Base-by-base conservation (phyloP, 2,113 vertebrate species). In the Siniperca chuatsi region DNA sequence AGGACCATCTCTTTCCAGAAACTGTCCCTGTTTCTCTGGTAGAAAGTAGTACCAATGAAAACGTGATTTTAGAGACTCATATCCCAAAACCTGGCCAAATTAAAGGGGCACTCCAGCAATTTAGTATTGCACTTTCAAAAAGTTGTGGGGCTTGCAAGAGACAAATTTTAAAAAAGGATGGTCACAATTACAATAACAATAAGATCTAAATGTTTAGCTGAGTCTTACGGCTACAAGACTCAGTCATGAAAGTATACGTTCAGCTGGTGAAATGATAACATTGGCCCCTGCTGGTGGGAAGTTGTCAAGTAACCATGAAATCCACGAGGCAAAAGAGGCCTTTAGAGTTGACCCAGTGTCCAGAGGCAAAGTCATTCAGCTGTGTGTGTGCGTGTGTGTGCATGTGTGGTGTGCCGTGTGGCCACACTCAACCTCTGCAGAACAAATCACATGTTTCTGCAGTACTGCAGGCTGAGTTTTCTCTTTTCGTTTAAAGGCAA, bases 341-440 rank as follows among this genome's bases (percentile, higher is more conserved):
- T 82, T 29, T 29, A 15, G 61, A 77, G 62, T 21, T 46, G 76
- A 80, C 77, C 82, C n/a, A 2, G 9, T 75, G 68, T 77, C 81
- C 55, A 23, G 44, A 76, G 87, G 79, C 60, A 60, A 77, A 69
- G 83, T 73, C 64, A 40, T 21, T 40, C 6, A 15, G 40, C 16
- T 73, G 46, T 44, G 65, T 54, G 73, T 81, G 55, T 73, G 60
- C 66, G 64, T 79, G 77, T 62, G 67, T 72, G 65, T 33, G 62
- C 67, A 67, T 60, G 37, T 61, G 80, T 35, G 15, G 23, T 16
- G 6, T 13, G 10, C 35, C 40, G 10, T 67, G 18, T 46, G 69
- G 52, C 66, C n/a, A 35, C 50, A 25, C 66, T 72, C 60, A 18
- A 54, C 50, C 68, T 78, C 78, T 33, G 60, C 61, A 58, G 16